These are phyloP conservation scores for Scomber japonicus DNA, from an alignment of 2,113 vertebrate species.

Conservation along the genomic window DNA sequence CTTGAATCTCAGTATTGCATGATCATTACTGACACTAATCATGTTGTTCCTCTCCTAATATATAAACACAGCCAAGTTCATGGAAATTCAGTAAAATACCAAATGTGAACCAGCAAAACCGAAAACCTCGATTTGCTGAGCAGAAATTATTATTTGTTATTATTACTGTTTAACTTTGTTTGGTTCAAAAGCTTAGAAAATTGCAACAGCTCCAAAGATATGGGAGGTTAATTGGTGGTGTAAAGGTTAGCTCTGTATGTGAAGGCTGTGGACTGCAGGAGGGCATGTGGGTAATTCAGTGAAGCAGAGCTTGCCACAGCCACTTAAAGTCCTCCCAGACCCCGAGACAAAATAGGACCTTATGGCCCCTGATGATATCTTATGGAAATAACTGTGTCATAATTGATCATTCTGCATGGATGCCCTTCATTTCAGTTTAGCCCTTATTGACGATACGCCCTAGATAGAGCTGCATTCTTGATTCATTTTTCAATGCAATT, in stretches of 20 bases:
- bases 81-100: not conserved
- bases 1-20: not conserved
- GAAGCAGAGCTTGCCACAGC: conserved; percentile 13
- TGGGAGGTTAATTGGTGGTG: conserved; percentile 15
- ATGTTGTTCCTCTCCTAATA: not conserved
- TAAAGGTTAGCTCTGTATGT: not conserved
- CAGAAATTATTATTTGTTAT: too few species aligned
- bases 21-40: conserved; percentile 1
- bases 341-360: conserved; percentile 26
- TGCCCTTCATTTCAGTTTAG: conserved; percentile 12
- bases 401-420: conserved; percentile 52
- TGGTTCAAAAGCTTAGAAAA: not conserved
- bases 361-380: conserved; percentile 37
- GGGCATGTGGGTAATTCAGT: conserved; percentile 16
- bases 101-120: too few species aligned
- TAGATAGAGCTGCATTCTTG: not conserved
- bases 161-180: too few species aligned
- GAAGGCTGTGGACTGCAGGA: conserved; percentile 1
- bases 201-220: not conserved
- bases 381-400: conserved; percentile 34
- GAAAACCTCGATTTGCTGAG: too few species aligned
- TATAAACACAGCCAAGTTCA: not conserved
- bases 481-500: conserved; percentile 17
- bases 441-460: conserved; percentile 13
- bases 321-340: conserved; percentile 13